A percentile compares a stretch with the other conserved stretches of the same genome.
Conservation (phyloP, 2,113 vertebrate genomes). For the Centropristis striata region DNA sequence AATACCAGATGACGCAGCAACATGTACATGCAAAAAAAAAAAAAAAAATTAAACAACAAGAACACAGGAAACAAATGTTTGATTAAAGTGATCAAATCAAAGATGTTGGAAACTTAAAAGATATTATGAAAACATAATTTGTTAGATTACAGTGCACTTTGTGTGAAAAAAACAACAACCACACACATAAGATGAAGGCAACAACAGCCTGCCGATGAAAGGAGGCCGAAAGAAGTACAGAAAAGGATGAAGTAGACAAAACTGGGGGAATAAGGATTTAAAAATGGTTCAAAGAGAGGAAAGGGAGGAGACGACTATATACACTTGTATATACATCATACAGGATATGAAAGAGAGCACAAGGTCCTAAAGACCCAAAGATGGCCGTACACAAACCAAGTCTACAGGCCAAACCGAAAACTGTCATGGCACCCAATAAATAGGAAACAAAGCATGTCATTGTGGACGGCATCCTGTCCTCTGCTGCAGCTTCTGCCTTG, state of each 20-base stretch:
- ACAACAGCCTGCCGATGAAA: conserved; percentile 62
- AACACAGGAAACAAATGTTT: conserved; percentile 65
- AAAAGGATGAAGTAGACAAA: conserved; percentile 1
- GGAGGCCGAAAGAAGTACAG: conserved; percentile 38
- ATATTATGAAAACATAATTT: conserved; percentile 64
- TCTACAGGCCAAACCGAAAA: conserved; percentile 61
- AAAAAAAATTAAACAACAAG: conserved; percentile 23
- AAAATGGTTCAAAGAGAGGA: conserved; percentile 37
- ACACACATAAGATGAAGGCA: conserved; percentile 81
- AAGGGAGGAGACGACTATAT: conserved; percentile 74
- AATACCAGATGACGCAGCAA: conserved; percentile 64
- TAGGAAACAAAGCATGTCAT: conserved; percentile 64
- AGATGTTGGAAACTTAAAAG: conserved; percentile 52
- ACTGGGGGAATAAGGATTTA: conserved; percentile 9
- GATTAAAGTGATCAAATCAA: conserved; percentile 72
- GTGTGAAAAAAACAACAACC: conserved; percentile 71
- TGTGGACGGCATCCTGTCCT: conserved; percentile 65
- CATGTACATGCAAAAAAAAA: conserved; percentile 80
- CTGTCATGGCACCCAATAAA: conserved; percentile 76
- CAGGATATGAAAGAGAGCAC: conserved; percentile 76
- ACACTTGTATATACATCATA: conserved; percentile 85
- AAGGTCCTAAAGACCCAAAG: conserved; percentile 56
- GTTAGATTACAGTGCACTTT: conserved; percentile 85
- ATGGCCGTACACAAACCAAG: conserved; percentile 54
- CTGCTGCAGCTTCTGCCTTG: conserved; percentile 37